Evolutionary conservation across 2,113 vertebrate genomes (phyloP).

Genomic region (Amia ocellicauda): DNA sequence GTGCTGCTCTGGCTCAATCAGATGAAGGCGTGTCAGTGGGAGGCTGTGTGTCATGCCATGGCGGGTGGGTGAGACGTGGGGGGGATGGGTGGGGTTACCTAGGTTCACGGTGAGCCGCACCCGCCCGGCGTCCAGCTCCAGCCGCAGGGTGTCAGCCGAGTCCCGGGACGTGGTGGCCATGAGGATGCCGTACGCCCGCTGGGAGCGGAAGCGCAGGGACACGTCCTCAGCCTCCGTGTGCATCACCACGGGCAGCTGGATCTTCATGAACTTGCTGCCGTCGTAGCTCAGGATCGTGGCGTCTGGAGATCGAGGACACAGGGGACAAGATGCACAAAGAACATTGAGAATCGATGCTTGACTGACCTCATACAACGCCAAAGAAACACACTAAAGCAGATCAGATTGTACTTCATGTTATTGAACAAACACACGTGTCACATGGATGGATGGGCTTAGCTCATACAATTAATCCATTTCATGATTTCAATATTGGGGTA

Average conservation of each 20-base stretch:
- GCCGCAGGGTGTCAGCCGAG: slow-evolving; percentile 87
- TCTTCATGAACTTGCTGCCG: slow-evolving; percentile 98
- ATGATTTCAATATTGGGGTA: no score
- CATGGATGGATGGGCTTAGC: no score
- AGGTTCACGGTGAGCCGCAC: slow-evolving; percentile 96
- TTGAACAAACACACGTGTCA: no score
- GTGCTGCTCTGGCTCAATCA: no score
- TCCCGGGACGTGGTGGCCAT: slow-evolving; percentile 96
- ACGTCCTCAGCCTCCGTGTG: slow-evolving; percentile 95
- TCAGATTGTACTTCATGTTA: no score
- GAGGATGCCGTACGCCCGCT: slow-evolving; percentile 89
- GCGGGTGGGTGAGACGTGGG: not conserved
- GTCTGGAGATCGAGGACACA: slow-evolving; percentile 63
- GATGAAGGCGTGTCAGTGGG: no score
- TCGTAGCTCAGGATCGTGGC: slow-evolving; percentile 94
- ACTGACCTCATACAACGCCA: no score
- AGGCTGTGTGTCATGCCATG: no score
- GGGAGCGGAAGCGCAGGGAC: slow-evolving; percentile 88
- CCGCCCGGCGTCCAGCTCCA: slow-evolving; percentile 89
- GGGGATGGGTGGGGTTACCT: slow-evolving; percentile 75
- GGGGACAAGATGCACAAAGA: slow-evolving; percentile 5
- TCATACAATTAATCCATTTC: no score
- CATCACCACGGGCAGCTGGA: slow-evolving; percentile 94
- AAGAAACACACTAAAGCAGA: no score
- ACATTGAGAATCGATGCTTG: no score